Evolutionary conservation across 2,797 vertebrate genomes (phyloP).

Genomic region (Argyrosomus regius): DNA sequence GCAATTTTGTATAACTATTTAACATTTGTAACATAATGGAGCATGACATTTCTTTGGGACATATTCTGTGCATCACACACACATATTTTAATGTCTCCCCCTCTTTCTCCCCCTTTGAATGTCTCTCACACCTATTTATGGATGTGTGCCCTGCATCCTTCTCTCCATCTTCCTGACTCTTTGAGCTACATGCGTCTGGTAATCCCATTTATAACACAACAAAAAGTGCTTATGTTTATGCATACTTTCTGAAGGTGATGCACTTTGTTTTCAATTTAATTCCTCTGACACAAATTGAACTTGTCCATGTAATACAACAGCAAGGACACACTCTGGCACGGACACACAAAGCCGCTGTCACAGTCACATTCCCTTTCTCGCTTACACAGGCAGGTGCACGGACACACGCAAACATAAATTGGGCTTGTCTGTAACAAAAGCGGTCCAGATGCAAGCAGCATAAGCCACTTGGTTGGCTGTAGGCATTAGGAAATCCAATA

Average conservation of each 20-base stretch:
- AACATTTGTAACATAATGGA: neutral
- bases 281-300: conserved; percentile 64
- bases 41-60: neutral
- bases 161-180: neutral
- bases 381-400: conserved; percentile 44
- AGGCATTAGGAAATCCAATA: conserved; percentile 81
- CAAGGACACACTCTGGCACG: conserved; percentile 21
- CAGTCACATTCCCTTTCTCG: conserved; percentile 26
- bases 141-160: neutral
- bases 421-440: conserved; percentile 75
- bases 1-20: neutral
- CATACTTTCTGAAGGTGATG: conserved; percentile 37
- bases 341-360: conserved; percentile 19
- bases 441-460: conserved; percentile 53
- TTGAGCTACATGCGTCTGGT: conserved; percentile 9
- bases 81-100: neutral
- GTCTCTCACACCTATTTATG: conserved; percentile 2
- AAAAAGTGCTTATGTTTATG: conserved; percentile 27
- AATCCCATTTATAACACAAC: conserved; percentile 36
- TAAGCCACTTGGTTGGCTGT: conserved; percentile 62
- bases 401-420: conserved; percentile 64
- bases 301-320: conserved; percentile 53
- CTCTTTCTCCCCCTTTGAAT: neutral
- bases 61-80: neutral
- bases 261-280: conserved; percentile 48